Conservation (phyloP, 2,113 vertebrate species). For the Corynorhinus townsendii region DNA sequence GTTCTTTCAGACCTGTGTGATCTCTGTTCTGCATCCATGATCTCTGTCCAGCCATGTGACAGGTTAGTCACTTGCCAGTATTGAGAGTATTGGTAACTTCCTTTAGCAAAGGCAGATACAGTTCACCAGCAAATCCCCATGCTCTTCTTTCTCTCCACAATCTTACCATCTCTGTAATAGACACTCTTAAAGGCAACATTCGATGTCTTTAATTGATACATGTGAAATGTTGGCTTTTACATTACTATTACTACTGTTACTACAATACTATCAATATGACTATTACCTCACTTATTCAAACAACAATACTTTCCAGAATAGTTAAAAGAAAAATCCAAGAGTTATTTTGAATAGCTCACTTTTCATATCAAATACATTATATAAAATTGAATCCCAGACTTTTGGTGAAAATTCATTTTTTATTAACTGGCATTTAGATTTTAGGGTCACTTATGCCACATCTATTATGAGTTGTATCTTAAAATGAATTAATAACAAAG, state of each 20-base stretch:
- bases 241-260: neutral
- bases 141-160: neutral
- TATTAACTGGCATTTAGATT: neutral
- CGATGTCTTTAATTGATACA: neutral
- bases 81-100: neutral
- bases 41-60: neutral
- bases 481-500: neutral
- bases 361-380: neutral
- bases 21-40: neutral
- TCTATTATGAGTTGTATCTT: neutral
- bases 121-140: neutral
- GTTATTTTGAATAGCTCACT: neutral
- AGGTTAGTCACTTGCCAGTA: neutral
- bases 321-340: neutral
- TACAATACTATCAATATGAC: neutral
- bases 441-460: slow-evolving; percentile 8
- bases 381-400: neutral
- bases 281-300: neutral
- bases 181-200: neutral
- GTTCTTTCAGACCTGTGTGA: neutral
- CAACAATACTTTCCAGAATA: neutral
- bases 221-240: neutral
- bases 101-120: neutral
- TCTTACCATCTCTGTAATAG: neutral
- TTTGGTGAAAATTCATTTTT: neutral